Base-by-base conservation (phyloP, 2,888 invertebrate species). In the Lagria hirta region DNA sequence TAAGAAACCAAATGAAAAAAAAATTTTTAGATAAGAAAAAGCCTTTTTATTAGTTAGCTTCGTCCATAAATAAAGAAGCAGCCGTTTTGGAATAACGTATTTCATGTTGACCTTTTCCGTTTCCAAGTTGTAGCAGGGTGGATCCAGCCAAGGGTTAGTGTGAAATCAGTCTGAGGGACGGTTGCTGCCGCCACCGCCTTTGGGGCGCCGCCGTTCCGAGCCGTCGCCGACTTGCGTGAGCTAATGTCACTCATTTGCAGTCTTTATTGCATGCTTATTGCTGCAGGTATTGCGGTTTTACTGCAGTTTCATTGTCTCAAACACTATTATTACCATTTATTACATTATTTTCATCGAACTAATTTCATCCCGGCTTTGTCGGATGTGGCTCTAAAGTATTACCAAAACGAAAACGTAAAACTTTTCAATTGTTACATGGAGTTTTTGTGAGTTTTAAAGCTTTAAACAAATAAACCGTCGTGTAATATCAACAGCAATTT, bases 161-260 rank as follows among this genome's bases (percentile, higher is more conserved):
- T 32, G 43, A 43, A 37, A 43, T 11, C 43, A 43, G 43, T 32
- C 37, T 15, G 17, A 49, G 33, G 42, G 58, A 55, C 58, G 58
- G 55, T n/a, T n/a, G n/a, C n/a, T n/a, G n/a, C n/a, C n/a, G n/a
- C n/a, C n/a, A n/a, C 57, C 49, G 58, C 32, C 58, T 54, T 44
- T 51, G 48, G 51, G 58, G 57, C 58, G 58, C 58, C 58, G 52
- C 51, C 52, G 49, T n/a, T n/a, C n/a, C 55, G 53, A 48, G 52
- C 51, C 55, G 54, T 54, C 57, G 55, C 52, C 51, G 48, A 43
- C 43, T 58, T 53, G 58, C 58, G 57, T 58, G 58, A 46, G 43
- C 46, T 49, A 57, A 56, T 57, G 54, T 53, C 57, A 57, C 57
- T 56, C 53, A 58, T 56, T 56, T 56, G 47, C 56, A 55, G 53